Conservation (phyloP, 2,113 vertebrate species). For the Zonotrichia leucophrys region DNA sequence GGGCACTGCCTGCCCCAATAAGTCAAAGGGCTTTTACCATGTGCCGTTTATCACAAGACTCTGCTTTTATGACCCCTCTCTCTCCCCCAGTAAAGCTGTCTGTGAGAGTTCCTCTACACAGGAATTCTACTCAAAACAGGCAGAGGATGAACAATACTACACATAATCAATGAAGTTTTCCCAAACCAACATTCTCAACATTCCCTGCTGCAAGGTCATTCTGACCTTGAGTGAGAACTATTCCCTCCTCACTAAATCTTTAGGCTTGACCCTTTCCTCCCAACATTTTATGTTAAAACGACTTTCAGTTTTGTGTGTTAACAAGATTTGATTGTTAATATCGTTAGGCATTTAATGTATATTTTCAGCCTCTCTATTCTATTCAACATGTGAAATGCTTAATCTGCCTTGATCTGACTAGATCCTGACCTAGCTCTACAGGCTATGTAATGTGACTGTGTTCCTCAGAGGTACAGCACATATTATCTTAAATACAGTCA, state of each 20-base stretch:
- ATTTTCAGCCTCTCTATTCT: background rate
- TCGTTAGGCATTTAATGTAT: background rate
- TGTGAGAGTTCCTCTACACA: background rate
- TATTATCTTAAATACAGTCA: background rate
- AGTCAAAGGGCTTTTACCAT: background rate
- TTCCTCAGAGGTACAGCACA: background rate
- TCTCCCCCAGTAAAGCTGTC: background rate
- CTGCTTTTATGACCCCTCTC: background rate
- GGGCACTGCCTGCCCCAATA: background rate
- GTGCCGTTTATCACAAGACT: background rate
- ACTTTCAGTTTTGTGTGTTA: background rate
- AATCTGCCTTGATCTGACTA: background rate
- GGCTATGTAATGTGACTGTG: background rate
- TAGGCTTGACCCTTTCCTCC: background rate
- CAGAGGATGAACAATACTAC: background rate
- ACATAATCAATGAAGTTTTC: background rate
- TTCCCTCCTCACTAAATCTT: background rate
- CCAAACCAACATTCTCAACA: background rate
- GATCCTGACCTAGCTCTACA: background rate
- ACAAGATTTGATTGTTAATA: background rate
- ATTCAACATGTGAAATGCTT: background rate
- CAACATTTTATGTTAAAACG: background rate
- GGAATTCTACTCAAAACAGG: background rate
- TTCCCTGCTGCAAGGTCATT: background rate
- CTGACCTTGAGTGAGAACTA: accelerated